Evolutionary conservation across 2,797 vertebrate species (phyloP).

Genomic region (Centroberyx gerrardi): DNA sequence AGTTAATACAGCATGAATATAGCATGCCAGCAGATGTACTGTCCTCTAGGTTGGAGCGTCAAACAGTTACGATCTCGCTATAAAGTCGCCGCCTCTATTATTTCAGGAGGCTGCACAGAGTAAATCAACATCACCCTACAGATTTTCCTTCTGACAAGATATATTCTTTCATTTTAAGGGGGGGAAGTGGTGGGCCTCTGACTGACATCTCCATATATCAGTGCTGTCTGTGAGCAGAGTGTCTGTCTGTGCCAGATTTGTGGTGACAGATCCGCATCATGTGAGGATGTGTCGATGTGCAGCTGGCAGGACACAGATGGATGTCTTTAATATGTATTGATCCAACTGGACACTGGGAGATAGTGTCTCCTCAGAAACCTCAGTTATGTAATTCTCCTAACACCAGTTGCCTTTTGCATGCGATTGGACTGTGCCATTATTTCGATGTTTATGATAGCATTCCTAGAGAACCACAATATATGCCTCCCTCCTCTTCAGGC

Average conservation of each 20-base stretch:
- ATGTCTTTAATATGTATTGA: constrained; percentile 45
- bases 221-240: constrained; percentile 45
- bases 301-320: constrained; percentile 45
- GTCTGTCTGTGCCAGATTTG: constrained; percentile 61
- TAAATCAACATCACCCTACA: constrained; percentile 67
- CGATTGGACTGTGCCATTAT: background rate
- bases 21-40: constrained; percentile 41
- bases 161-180: constrained; percentile 55
- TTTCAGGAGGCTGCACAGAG: constrained; percentile 55
- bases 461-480: no score
- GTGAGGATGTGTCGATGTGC: constrained; percentile 33
- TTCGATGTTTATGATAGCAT: constrained; percentile 18
- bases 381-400: no score
- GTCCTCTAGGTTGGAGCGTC: constrained; percentile 39
- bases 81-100: constrained; percentile 60
- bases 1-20: constrained; percentile 45
- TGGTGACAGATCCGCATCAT: constrained; percentile 60
- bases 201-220: constrained; percentile 68
- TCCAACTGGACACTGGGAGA: constrained; percentile 44
- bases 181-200: constrained; percentile 59
- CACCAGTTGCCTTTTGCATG: background rate
- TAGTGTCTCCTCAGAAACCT: constrained; percentile 7
- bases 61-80: constrained; percentile 49
- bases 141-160: constrained; percentile 64
- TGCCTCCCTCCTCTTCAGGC: constrained; percentile 1